These are phyloP conservation scores for Brachyalestes nurse DNA, from an alignment of 2,797 vertebrate species.

Conservation along the genomic window DNA sequence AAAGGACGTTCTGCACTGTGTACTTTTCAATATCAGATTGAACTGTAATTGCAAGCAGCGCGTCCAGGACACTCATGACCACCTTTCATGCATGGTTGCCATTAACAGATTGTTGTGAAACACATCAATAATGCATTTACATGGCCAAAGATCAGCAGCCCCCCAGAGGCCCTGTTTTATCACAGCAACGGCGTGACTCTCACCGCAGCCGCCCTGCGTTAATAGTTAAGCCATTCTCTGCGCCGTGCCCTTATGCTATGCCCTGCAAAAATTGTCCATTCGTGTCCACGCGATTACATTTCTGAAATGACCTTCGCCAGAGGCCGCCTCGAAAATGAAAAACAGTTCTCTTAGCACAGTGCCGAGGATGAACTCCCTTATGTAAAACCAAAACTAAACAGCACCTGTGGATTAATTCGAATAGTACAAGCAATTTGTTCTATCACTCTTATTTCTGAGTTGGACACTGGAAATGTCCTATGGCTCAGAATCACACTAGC, in stretches of 20 bases:
- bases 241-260: conserved; percentile 18
- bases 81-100: conserved; percentile 10
- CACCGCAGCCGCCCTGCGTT: conserved; percentile 19
- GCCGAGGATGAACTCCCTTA: background rate
- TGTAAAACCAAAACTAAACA: background rate
- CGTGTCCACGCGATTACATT: conserved; percentile 2
- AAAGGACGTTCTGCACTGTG: background rate
- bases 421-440: background rate
- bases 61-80: background rate
- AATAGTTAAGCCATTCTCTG: conserved; percentile 41
- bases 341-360: background rate
- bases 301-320: conserved; percentile 23
- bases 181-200: conserved; percentile 27
- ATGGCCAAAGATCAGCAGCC: conserved; percentile 27
- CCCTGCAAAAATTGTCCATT: conserved; percentile 26
- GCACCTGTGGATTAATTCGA: background rate
- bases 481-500: background rate
- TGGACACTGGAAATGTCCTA: too few species aligned
- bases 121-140: conserved; percentile 34
- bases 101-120: conserved; percentile 50
- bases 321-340: conserved; percentile 31
- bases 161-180: conserved; percentile 34
- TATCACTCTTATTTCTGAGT: background rate
- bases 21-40: conserved; percentile 5
- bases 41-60: conserved; percentile 28